A percentile compares a stretch with the other conserved stretches of the same genome.
phyloP scores from a whole-genome alignment of 2,888 invertebrate species.

The Allophyes oxyacanthae region DNA sequence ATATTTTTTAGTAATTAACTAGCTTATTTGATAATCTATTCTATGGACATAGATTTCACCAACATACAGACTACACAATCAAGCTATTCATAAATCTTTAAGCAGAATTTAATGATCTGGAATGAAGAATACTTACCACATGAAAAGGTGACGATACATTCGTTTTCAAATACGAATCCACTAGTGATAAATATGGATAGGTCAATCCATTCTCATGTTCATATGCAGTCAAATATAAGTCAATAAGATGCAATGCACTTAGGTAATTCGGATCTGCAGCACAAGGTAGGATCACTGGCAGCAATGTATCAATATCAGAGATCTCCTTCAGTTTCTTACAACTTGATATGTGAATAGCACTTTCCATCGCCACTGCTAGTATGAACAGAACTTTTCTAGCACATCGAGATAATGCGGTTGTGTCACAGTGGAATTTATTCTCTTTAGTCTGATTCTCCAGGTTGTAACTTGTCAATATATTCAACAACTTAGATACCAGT shows the following conservation, averaged over 20 bases:
- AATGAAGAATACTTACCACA: slow-evolving; percentile 85
- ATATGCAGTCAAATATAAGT: slow-evolving; percentile 87
- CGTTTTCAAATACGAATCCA: slow-evolving; percentile 87
- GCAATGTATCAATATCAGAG: slow-evolving; percentile 77
- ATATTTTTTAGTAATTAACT: no score
- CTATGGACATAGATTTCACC: no score
- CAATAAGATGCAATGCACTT: slow-evolving; percentile 85
- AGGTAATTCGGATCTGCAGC: slow-evolving; percentile 83
- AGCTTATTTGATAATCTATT: no score
- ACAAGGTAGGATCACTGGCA: slow-evolving; percentile 82
- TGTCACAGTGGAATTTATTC: slow-evolving; percentile 74
- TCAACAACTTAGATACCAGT: slow-evolving; percentile 71
- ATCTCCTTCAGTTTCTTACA: slow-evolving; percentile 82
- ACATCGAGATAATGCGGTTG: slow-evolving; percentile 69
- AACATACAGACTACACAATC: no score
- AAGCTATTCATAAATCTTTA: no score
- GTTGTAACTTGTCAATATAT: slow-evolving; percentile 70
- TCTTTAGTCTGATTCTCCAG: slow-evolving; percentile 68
- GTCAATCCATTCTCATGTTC: slow-evolving; percentile 81
- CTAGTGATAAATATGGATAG: slow-evolving; percentile 77
- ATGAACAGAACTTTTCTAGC: slow-evolving; percentile 87
- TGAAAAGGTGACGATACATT: slow-evolving; percentile 92
- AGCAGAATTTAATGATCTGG: no score
- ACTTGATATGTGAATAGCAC: slow-evolving; percentile 88
- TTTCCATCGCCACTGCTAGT: slow-evolving; percentile 89